These are phyloP conservation scores for Psittacula derbiana DNA, from an alignment of 2,797 vertebrate genomes.

Conservation along the genomic window DNA sequence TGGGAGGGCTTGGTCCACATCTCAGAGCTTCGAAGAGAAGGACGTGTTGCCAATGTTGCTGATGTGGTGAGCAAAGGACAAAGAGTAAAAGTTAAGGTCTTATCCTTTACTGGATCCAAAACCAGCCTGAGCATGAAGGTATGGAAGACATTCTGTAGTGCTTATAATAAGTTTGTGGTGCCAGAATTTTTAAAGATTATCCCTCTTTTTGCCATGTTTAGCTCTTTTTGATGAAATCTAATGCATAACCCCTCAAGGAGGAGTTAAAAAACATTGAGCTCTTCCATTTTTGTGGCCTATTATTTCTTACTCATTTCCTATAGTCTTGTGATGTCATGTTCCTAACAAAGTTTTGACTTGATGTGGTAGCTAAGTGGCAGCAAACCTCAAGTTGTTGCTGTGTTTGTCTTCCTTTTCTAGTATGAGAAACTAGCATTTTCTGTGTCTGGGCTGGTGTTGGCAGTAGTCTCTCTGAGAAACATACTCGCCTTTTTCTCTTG, in stretches of 20 bases:
- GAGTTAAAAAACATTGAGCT: not conserved
- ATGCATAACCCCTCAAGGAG: not conserved
- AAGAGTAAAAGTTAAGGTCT: slow-evolving; percentile 94
- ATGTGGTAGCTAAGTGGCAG: rapidly evolving
- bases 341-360: not conserved
- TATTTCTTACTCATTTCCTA: not conserved
- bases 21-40: slow-evolving; percentile 93
- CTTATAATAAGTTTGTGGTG: not conserved
- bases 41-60: slow-evolving; percentile 94
- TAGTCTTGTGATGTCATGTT: not conserved
- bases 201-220: rapidly evolving
- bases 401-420: not conserved
- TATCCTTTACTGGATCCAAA: slow-evolving; percentile 98
- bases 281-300: not conserved
- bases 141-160: not conserved
- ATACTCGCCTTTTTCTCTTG: not conserved
- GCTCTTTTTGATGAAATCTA: not conserved
- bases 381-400: not conserved
- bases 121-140: slow-evolving; percentile 99
- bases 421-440: not conserved
- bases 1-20: slow-evolving; percentile 99
- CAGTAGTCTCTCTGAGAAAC: not conserved
- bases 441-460: not conserved
- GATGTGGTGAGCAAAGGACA: slow-evolving; percentile 98
- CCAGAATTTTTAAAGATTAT: not conserved